Conservation (phyloP, 2,888 invertebrate genomes). For the Rambutsinella grinnellia region DNA sequence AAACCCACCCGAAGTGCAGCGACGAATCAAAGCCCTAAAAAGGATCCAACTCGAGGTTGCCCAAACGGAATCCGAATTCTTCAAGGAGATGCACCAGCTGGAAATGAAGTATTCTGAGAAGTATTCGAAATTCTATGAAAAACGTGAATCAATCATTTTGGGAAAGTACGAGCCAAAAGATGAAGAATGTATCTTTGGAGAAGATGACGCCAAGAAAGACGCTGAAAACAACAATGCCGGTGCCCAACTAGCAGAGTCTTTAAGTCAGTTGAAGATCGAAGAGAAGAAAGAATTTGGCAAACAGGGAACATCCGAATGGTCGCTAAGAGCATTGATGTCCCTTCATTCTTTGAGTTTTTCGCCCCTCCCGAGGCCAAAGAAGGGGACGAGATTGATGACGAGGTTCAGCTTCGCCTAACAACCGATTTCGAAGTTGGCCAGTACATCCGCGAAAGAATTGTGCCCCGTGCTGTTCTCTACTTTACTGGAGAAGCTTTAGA, state of each 20-base stretch:
- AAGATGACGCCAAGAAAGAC: slow-evolving; percentile 76
- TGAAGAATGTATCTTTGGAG: slow-evolving; percentile 78
- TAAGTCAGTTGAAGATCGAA: slow-evolving; percentile 44
- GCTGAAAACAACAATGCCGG: slow-evolving; percentile 70
- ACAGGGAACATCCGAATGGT: slow-evolving; percentile 76
- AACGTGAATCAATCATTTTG: slow-evolving; percentile 63
- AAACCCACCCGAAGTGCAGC: slow-evolving; percentile 58
- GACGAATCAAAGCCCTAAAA: slow-evolving; percentile 58
- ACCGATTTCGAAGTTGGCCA: slow-evolving; percentile 99
- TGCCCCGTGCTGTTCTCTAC: slow-evolving; percentile 95
- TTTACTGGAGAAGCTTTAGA: slow-evolving; percentile 81
- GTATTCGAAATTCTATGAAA: slow-evolving; percentile 83
- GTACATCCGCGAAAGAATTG: slow-evolving; percentile 94
- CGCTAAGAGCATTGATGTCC: slow-evolving; percentile 92
- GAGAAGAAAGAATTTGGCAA: not conserved
- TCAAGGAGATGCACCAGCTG: slow-evolving; percentile 90
- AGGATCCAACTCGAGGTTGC: slow-evolving; percentile 61
- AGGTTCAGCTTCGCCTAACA: slow-evolving; percentile 86
- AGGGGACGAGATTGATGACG: slow-evolving; percentile 78
- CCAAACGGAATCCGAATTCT: slow-evolving; percentile 76
- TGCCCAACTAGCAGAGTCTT: slow-evolving; percentile 62
- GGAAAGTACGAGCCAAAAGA: slow-evolving; percentile 90
- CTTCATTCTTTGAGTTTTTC: slow-evolving; percentile 99
- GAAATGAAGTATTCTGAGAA: slow-evolving; percentile 90
- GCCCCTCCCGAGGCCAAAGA: slow-evolving; percentile 73